Base-by-base conservation (phyloP, 2,797 vertebrate species). In the Falco naumanni region DNA sequence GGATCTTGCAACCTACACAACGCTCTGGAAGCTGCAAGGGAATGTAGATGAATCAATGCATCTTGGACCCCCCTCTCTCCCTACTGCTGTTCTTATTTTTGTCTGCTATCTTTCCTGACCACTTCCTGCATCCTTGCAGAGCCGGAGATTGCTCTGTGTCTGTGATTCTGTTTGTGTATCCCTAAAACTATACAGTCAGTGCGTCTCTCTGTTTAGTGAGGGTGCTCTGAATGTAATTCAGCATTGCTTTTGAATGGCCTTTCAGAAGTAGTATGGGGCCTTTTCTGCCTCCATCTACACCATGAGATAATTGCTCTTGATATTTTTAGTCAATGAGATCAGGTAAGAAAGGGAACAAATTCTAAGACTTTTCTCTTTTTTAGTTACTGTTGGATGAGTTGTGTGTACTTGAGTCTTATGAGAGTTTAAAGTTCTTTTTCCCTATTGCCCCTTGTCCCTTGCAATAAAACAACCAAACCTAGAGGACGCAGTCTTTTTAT, bases 401-500 rank as follows among this genome's bases (percentile, higher is more conserved):
- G 1, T 26, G 19, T 66, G 26, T 29, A 31, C 19, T 56, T 79
- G 39, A 41, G 56, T 75, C 9, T 31, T 60, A 24, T 0, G 3
- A 66, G 48, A 72, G 47, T 70, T 43, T 70, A 4, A 66, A 50
- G 59, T n/a, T 74, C 10, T 78, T 61, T 54, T 47, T 34, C 18
- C 24, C 3, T 3, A 4, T n/a, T 22, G 45, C 7, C 3, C 5
- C 28, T 13, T 11, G 5, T 3, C 13, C 19, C 28, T 13, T 29
- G 17, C 4, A n/a, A 70, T 41, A 47, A 56, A 43, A 3, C 45
- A 59, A 13, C 14, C 26, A 64, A 48, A 50, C 50, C 20, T 39
- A 48, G 64, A 70, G 20, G 15, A 26, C 26, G 68, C 1, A 3
- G 16, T 74, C 61, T 60, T 74, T 43, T 64, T 70, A 48, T 65